Conservation (phyloP, 2,797 vertebrate species). For the Myotis vivesi region DNA sequence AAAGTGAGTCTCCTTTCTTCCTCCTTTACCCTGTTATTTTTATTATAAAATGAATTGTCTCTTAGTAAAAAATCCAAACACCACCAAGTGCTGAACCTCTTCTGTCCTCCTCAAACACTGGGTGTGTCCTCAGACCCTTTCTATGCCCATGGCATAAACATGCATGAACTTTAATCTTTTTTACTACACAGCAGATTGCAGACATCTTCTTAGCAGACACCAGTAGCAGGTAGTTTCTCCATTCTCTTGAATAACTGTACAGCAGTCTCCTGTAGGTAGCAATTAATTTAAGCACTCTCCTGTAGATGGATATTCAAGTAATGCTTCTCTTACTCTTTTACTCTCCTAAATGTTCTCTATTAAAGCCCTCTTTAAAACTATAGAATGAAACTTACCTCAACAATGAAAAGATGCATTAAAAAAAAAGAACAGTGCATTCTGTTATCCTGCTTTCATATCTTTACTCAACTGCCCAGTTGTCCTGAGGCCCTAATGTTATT, state of each 20-base stretch:
- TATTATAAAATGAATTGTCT: background rate
- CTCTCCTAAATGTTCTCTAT: background rate
- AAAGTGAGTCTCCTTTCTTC: background rate
- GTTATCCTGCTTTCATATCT: background rate
- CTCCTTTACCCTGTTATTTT: background rate
- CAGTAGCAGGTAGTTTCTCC: background rate
- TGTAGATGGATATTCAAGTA: background rate
- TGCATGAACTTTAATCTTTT: background rate
- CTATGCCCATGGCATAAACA: background rate
- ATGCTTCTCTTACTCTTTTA: background rate
- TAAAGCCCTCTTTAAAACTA: background rate
- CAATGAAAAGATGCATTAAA: background rate
- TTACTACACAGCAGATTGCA: accelerated
- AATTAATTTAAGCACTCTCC: background rate
- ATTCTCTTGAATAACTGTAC: background rate
- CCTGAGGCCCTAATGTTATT: background rate
- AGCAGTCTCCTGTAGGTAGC: background rate
- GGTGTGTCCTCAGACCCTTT: background rate
- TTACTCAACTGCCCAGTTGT: background rate
- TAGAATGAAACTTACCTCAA: background rate
- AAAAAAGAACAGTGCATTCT: background rate
- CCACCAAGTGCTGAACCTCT: too few relatives aligned
- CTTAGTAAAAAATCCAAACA: background rate
- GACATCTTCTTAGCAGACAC: background rate
- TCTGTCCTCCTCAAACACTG: background rate